Base-by-base conservation (phyloP, 2,888 invertebrate species). In the Anorthoa munda region DNA sequence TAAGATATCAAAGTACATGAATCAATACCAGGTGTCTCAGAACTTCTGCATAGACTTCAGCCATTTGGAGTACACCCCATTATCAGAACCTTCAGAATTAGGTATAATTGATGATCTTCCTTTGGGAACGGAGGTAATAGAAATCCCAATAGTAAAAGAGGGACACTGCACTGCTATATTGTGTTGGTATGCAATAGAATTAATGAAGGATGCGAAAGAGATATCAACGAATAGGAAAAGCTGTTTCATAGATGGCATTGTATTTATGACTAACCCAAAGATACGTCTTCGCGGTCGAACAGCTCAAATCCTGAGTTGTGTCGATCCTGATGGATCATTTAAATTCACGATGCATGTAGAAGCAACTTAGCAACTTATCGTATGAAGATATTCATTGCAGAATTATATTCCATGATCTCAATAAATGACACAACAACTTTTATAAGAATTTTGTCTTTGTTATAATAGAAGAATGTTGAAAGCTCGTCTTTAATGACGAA, bases 11-110 rank as follows among this genome's bases (percentile, higher is more conserved):
- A 90, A 94, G 60, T 94, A 95, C 77, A 95, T 97, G 55, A 97
- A 97, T 85, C 93, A 95, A 83, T 97, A 97, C 90, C 94, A 97
- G 89, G 97, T 97, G 75, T 93, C 94, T 21, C 97, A 97, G 84
- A 97, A 97, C 85, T 96, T 96, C 74, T 94, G 93, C 83, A 88
- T 97, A 60, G 96, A 97, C 82, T 91, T 95, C 17, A 83, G 91
- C 50, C 90, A 92, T 71, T 89, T 97, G 64, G 91, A 94, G 48
- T 96, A 95, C 81, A 93, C 90, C 4, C 87, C 92, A 39, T 86
- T 97, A 72, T 93, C 97, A 48, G 91, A 94, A 39, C 91, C 94
- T 2, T 71, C 86, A 11, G 75, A 86, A 31, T 74, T 96, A 45
- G 93, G 93, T 2, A 85, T 88, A n/a, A 90, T 88, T 67, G 69